phyloP scores from a whole-genome alignment of 2,888 invertebrate genomes.

The Folsomia candida region DNA sequence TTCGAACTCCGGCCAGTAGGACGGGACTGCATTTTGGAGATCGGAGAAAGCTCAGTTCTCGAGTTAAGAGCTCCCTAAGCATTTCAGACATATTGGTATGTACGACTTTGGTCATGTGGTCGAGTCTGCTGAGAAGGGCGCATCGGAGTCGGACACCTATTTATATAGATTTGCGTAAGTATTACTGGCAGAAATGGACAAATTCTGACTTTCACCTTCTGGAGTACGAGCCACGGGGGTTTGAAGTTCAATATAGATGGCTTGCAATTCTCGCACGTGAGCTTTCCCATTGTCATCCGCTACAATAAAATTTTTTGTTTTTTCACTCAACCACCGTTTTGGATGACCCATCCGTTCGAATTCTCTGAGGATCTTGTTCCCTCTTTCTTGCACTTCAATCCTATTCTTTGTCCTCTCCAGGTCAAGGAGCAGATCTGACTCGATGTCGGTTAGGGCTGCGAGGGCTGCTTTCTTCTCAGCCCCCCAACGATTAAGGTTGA shows the following conservation, averaged over 20 bases:
- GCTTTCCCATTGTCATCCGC: conserved; percentile 81
- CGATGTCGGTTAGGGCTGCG: conserved; percentile 46
- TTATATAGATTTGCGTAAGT: too few species aligned
- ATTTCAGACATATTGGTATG: conserved; percentile 24
- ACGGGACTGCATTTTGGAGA: conserved; percentile 66
- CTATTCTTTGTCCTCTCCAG: conserved; percentile 41
- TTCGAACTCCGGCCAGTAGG: conserved; percentile 26
- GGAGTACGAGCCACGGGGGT: conserved; percentile 56
- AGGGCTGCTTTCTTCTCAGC: conserved; percentile 48
- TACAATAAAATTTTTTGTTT: conserved; percentile 66
- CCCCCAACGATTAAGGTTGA: conserved; percentile 46
- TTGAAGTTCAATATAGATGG: conserved; percentile 68
- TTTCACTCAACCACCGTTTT: conserved; percentile 68
- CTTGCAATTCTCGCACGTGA: conserved; percentile 70
- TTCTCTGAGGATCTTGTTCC: conserved; percentile 15
- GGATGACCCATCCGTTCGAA: conserved; percentile 57
- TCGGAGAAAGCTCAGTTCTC: conserved; percentile 50
- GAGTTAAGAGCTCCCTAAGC: conserved; percentile 28
- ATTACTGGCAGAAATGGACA: too few species aligned
- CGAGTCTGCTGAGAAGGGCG: background rate
- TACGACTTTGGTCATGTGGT: conserved; percentile 18
- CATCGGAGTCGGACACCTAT: background rate
- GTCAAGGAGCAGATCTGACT: conserved; percentile 44
- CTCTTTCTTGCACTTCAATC: conserved; percentile 36
- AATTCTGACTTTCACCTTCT: background rate